Base-by-base conservation (phyloP, 2,113 vertebrate genomes). In the Mola mola region DNA sequence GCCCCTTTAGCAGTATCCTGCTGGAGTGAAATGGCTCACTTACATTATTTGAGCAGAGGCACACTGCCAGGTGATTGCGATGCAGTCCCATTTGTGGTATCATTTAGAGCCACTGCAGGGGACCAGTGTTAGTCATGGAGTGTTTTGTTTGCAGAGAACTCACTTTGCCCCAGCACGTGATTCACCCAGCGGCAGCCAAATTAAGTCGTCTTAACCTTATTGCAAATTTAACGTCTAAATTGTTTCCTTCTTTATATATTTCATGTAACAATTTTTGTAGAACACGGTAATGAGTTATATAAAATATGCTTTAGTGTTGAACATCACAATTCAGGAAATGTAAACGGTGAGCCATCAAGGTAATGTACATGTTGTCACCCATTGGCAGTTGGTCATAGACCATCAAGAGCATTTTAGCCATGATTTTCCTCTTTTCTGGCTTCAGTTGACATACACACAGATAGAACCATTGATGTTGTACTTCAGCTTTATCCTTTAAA, bases 31-130 rank as follows among this genome's bases (percentile, higher is more conserved):
- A 78, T 58, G 46, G 81, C 79, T 68, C 59, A 62, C 66, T 74
- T 69, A 70, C 81, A 65, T 75, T 87, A 84, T 76, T 83, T 63
- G 63, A 7, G 74, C 48, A 41, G 52, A 82, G 60, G 79, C 60
- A 68, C 36, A 33, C 26, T 50, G 62, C 57, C 69, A 76, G 81
- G 83, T 89, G 81, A 85, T 88, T 89, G 85, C 75, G 79, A 86
- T 89, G 76, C 82, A 81, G 73, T 66, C 64, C 50, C 49, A 69
- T 60, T 61, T 4, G 26, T 58, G 55, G 51, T 57, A 81, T 82
- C 72, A 82, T 82, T 83, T 87, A 82, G 82, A 88, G 68, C 66
- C 69, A 78, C 87, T 81, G 76, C 74, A 21, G 79, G 81, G 67
- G 62, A 86, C 56, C 72, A 69, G 47, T 79, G n/a, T n/a, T n/a